A percentile compares a stretch with the other conserved stretches of the same genome.
Evolutionary conservation across 2,113 vertebrate species (phyloP).

Genomic region (Rhizomys pruinosus): DNA sequence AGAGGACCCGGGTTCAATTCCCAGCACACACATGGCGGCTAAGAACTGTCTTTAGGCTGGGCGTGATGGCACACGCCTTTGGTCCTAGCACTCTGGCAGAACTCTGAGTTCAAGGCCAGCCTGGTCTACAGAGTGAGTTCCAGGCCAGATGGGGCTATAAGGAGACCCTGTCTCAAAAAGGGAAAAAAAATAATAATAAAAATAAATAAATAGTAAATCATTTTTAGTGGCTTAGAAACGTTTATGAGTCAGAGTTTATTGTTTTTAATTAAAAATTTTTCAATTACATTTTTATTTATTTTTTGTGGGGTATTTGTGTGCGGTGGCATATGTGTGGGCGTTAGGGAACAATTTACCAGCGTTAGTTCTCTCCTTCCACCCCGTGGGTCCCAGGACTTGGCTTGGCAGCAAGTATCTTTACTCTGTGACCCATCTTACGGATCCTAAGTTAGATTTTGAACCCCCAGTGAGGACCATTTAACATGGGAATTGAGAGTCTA

Average conservation of each 20-base stretch:
- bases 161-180: neutral
- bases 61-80: neutral
- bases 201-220: too few relatives aligned
- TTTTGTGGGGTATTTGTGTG: neutral
- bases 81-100: too few relatives aligned
- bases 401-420: neutral
- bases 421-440: neutral
- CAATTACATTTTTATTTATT: neutral
- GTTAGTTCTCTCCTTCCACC: neutral
- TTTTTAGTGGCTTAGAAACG: slow-evolving; percentile 28
- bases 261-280: neutral
- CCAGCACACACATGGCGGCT: too few relatives aligned
- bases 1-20: too few relatives aligned
- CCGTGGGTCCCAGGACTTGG: neutral
- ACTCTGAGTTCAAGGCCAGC: neutral
- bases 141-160: too few relatives aligned
- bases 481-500: neutral
- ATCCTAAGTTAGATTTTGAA: slow-evolving; percentile 43
- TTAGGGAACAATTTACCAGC: neutral
- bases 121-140: neutral
- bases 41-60: too few relatives aligned
- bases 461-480: slow-evolving; percentile 1
- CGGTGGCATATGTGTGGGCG: neutral
- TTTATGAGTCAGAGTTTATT: neutral
- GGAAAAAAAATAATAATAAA: neutral